Percentiles rank a stretch among this genome's conserved stretches.
Conservation (phyloP, 1,140 invertebrate species). For the Drosophila pandora region DNA sequence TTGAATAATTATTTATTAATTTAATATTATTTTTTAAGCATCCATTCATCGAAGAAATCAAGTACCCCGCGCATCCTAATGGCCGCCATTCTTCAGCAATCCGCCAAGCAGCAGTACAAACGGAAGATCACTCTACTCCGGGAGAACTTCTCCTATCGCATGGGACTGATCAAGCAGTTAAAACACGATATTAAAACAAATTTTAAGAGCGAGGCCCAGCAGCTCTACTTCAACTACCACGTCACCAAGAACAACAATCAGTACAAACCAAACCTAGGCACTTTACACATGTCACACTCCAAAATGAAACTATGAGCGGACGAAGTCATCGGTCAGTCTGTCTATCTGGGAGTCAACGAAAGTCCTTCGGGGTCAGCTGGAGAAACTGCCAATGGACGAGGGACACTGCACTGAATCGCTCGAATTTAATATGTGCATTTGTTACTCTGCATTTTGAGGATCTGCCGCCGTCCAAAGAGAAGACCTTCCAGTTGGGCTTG, state of each 20-base stretch:
- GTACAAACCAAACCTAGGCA: not conserved
- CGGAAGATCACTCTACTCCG: conserved; percentile 6
- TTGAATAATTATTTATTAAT: too few species aligned
- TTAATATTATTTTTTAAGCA: too few species aligned
- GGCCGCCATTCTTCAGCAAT: not conserved
- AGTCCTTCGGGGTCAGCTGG: not conserved
- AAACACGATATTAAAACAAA: conserved; percentile 28
- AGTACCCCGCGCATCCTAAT: not conserved
- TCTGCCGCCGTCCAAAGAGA: not conserved
- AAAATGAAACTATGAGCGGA: not conserved
- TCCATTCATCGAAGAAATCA: not conserved
- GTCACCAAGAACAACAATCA: not conserved
- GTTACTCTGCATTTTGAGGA: conserved; percentile 16
- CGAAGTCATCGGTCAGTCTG: too few species aligned
- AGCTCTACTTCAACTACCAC: conserved; percentile 25
- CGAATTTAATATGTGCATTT: conserved; percentile 40
- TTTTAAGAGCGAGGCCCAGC: conserved; percentile 20
- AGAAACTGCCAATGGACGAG: not conserved
- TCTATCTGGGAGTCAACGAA: too few species aligned
- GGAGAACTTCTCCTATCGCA: conserved; percentile 19
- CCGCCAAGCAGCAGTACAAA: conserved; percentile 26
- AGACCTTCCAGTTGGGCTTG: not conserved
- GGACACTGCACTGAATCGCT: not conserved
- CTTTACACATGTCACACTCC: not conserved
- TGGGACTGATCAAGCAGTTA: conserved; percentile 25